Evolutionary conservation across 2,888 invertebrate species (phyloP).

Genomic region (Gastrophysa polygoni): DNA sequence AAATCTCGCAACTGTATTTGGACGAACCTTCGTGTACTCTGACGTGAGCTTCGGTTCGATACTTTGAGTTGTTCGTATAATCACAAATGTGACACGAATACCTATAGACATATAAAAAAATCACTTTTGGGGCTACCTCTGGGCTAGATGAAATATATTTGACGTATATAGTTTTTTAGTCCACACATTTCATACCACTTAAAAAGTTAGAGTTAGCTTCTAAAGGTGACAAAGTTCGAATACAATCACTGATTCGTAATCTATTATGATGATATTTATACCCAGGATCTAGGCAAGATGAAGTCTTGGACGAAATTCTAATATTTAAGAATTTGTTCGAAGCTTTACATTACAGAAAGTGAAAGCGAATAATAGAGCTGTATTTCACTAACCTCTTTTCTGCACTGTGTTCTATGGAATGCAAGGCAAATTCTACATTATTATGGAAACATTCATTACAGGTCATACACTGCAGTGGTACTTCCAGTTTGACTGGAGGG

Average conservation of each 20-base stretch:
- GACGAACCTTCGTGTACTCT: conserved; percentile 56
- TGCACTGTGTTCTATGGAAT: conserved; percentile 42
- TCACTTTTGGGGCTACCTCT: too few relatives aligned
- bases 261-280: too few relatives aligned
- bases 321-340: too few relatives aligned
- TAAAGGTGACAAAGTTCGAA: too few relatives aligned
- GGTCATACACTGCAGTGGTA: conserved; percentile 59
- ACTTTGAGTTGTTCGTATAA: conserved; percentile 47
- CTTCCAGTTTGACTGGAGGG: conserved; percentile 31
- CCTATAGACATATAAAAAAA: neutral
- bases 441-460: conserved; percentile 61
- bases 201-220: neutral
- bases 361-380: too few relatives aligned
- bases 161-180: too few relatives aligned
- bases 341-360: too few relatives aligned
- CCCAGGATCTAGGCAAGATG: too few relatives aligned
- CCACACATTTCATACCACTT: too few relatives aligned
- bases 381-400: conserved; percentile 38
- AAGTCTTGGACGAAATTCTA: too few relatives aligned
- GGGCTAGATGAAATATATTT: too few relatives aligned
- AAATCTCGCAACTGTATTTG: conserved; percentile 52
- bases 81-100: conserved; percentile 48
- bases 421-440: conserved; percentile 45
- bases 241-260: too few relatives aligned
- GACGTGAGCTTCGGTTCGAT: conserved; percentile 52